Base-by-base conservation (phyloP, 2,797 vertebrate species). In the Poeciliopsis paucimaculata region DNA sequence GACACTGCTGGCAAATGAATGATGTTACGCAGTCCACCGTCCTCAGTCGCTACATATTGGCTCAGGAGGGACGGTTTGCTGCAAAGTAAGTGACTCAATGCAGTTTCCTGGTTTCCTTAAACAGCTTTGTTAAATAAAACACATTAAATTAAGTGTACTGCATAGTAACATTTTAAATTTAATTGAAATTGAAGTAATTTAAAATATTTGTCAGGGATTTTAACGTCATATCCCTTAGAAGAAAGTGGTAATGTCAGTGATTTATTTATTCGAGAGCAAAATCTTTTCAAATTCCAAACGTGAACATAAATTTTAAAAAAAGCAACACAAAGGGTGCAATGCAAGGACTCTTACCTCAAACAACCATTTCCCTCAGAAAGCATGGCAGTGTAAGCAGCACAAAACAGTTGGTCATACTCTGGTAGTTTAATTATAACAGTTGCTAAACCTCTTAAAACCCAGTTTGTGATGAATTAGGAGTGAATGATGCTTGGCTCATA, bases 281-380 rank as follows among this genome's bases (percentile, higher is more conserved):
- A 82, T 34, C 10, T 73, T 2, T 71, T 75, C 5, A 46, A 76
- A 53, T 0, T 36, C 34, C 72, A 77, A 78, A 72, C 2, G 18
- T 66, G 43, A 55, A 39, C 41, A 46, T 43, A 39, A 3, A 2
- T 10, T n/a, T n/a, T n/a, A n/a, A n/a, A 64, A n/a, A 36, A 78
- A 51, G 83, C 31, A 71, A 77, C 43, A 78, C 28, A 81, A 53
- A 10, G 60, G 13, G 64, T 28, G 43, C 46, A 76, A 68, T 72
- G 81, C 60, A 78, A 26, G 8, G 23, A 5, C 41, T 64, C 96
- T 95, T 95, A 96, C 96, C 96, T 96, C 86, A 87, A 64, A 82
- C 66, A 82, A 84, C 84, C 53, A 51, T 90, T 90, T 87, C 83
- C 92, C 95, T 95, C 93, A 95, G 95, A 90, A 81, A 90, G 96